Evolutionary conservation across 2,113 vertebrate genomes (phyloP).

Genomic region (Puma concolor): DNA sequence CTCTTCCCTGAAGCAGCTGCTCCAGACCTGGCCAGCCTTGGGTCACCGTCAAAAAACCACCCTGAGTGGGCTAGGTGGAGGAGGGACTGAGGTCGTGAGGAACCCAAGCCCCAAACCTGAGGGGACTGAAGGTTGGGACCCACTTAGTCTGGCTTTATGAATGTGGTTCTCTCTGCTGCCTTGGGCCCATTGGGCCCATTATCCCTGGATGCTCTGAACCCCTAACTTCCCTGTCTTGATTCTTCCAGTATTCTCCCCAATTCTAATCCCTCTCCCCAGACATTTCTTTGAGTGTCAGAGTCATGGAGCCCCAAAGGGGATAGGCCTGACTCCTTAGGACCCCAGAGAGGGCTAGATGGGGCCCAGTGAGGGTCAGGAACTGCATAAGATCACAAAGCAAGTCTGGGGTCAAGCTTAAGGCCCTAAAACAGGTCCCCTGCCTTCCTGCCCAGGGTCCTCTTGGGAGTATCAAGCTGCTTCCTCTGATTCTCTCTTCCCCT

Average conservation of each 20-base stretch:
- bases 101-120: not conserved
- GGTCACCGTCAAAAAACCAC: not conserved
- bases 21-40: not conserved
- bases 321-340: not conserved
- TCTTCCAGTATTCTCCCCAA: not conserved
- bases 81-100: not conserved
- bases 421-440: not conserved
- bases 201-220: not conserved
- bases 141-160: not conserved
- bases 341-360: not conserved
- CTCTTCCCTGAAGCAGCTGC: not conserved
- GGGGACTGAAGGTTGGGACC: not conserved
- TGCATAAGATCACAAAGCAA: not conserved
- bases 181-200: not conserved
- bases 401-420: not conserved
- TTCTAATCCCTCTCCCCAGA: not conserved
- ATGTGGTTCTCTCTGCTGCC: not conserved
- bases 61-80: not conserved
- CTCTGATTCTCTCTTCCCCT: not conserved
- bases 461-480: not conserved
- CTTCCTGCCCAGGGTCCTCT: not conserved
- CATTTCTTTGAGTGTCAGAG: not conserved
- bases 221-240: not conserved
- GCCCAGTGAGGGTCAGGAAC: not conserved
- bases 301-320: not conserved